Evolutionary conservation across 2,797 vertebrate genomes (phyloP), one percentile per base, ranked within the genome.

Genomic region (Mus caroli): DNA sequence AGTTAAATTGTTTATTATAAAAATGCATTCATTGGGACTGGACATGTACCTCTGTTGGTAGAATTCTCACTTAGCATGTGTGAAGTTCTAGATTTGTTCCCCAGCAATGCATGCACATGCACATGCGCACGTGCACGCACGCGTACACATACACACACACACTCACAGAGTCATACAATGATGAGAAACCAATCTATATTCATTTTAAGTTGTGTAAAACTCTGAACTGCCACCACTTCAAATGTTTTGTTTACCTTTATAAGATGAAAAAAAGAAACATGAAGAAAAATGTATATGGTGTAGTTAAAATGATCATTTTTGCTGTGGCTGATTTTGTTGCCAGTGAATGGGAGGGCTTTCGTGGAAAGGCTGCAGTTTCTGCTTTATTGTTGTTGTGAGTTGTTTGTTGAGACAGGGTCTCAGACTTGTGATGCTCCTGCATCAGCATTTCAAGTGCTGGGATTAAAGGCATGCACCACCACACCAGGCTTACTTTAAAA

Each of bases 131-230:
- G 0, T 17, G 9, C 12, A 37, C 17, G 20, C n/a, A 73, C 24
- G 5, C 11, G 24, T 4, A 75, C n/a, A 37, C 12, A 34, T 14
- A 14, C 67, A 71, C 69, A 37, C 69, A 73, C n/a, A 11, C 71
- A 40, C 37, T 10, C 71, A 73, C 24, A 24, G 26, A 76, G 43
- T 52, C 76, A 78, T 52, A 20, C 43, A 78, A 20, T 37, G 37
- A 62, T 17, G 15, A 58, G n/a, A 92, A 88, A 80, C 46, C 67
- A 84, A 87, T 58, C 20, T 37, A 31, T 60, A 90, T 9, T 89
- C 14, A 67, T 93, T 86, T 92, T 94, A 94, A 84, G 1, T 79
- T 93, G 56, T 15, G 37, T 91, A 46, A 82, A 79, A 82, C 20
- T 24, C 22, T 87, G 15, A 6, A 87, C 60, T 91, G 60, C 62